Conservation (phyloP, 2,113 vertebrate genomes). For the Poecile atricapillus region DNA sequence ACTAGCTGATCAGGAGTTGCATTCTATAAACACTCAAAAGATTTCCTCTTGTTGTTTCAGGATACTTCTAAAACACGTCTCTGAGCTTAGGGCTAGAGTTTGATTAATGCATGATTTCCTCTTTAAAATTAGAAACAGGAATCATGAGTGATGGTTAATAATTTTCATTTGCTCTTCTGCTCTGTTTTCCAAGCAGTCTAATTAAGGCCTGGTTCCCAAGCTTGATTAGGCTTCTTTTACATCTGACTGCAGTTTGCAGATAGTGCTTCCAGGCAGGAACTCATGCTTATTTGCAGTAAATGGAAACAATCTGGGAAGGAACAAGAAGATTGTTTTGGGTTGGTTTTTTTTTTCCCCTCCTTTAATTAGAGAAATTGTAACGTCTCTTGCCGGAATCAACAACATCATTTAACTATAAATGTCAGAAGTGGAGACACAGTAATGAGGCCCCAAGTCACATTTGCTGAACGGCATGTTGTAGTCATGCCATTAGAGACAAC, state of each 20-base stretch:
- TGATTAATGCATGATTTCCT: constrained; percentile 82
- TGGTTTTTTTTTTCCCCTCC: not conserved
- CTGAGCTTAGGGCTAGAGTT: constrained; percentile 60
- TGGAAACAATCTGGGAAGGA: constrained; percentile 71
- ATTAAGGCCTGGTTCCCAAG: constrained; percentile 75
- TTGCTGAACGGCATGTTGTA: not conserved
- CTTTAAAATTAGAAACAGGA: constrained; percentile 83
- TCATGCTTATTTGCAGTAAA: constrained; percentile 71
- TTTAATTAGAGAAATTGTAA: constrained; percentile 58
- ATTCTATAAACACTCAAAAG: constrained; percentile 69
- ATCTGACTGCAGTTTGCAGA: constrained; percentile 78
- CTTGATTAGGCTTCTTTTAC: constrained; percentile 75
- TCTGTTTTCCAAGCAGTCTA: constrained; percentile 74
- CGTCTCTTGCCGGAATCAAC: constrained; percentile 12
- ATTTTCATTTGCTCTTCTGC: constrained; percentile 79
- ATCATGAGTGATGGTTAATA: constrained; percentile 74
- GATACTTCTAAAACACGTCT: constrained; percentile 67
- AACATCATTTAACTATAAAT: constrained; percentile 47
- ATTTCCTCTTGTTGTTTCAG: constrained; percentile 71
- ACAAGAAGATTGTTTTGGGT: constrained; percentile 8
- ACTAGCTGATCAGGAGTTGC: constrained; percentile 42
- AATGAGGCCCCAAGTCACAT: not conserved
- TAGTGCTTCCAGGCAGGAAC: constrained; percentile 74
- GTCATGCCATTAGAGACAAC: not conserved
- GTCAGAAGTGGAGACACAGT: constrained; percentile 28